Conservation (phyloP, 2,888 invertebrate species). For the Xylota segnis region DNA sequence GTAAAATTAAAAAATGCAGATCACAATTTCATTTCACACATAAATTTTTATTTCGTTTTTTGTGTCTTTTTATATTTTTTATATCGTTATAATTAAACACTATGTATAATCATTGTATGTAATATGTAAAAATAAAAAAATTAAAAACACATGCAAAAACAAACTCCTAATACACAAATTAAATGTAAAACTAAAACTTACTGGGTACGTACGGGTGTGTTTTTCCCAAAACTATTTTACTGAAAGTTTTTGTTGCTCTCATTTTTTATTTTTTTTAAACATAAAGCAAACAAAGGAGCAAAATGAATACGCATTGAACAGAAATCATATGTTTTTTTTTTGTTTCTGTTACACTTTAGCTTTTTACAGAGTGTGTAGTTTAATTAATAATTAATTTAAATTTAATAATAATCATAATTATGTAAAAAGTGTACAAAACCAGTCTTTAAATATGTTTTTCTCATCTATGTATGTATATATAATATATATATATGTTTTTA, state of each 20-base stretch:
- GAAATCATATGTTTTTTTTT: slow-evolving; percentile 19
- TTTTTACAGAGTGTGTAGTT: slow-evolving; percentile 67
- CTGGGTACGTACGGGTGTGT: background rate
- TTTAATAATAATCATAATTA: slow-evolving; percentile 77
- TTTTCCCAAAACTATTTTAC: background rate
- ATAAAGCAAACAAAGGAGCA: too few species aligned
- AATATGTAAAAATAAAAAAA: slow-evolving; percentile 51
- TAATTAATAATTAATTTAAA: slow-evolving; percentile 74
- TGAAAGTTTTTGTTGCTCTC: too few species aligned
- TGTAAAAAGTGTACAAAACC: slow-evolving; percentile 78
- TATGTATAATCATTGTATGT: slow-evolving; percentile 51
- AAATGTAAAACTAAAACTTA: slow-evolving; percentile 29
- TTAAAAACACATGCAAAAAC: slow-evolving; percentile 63
- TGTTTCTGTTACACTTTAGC: slow-evolving; percentile 59
- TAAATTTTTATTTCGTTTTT: slow-evolving; percentile 58
- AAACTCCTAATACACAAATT: slow-evolving; percentile 46
- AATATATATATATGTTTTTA: slow-evolving; percentile 51
- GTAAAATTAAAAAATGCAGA: slow-evolving; percentile 7
- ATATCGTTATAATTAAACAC: slow-evolving; percentile 41
- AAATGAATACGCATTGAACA: slow-evolving; percentile 13
- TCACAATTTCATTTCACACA: slow-evolving; percentile 49
- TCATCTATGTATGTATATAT: slow-evolving; percentile 56
- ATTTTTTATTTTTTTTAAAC: background rate
- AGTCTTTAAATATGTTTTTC: slow-evolving; percentile 77
- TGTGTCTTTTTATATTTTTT: slow-evolving; percentile 34